phyloP scores from a whole-genome alignment of 1,140 invertebrate genomes.

The Cyclina sinensis region DNA sequence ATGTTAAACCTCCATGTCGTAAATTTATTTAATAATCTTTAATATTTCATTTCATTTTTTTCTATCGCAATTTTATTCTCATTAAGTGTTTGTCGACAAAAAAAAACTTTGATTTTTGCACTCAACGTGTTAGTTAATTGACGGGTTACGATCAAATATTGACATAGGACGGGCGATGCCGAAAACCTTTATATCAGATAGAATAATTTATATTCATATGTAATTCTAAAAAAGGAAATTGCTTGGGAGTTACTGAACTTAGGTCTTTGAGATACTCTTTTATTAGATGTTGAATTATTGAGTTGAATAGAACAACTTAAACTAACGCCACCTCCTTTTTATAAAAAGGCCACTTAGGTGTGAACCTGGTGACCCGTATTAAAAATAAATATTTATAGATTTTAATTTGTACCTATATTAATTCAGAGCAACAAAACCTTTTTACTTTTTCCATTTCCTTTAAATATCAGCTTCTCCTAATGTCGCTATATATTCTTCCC shows the following conservation, averaged over 20 bases:
- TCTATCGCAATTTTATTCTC: not conserved
- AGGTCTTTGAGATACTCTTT: not conserved
- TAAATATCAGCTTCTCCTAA: too few relatives aligned
- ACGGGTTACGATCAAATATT: constrained; percentile 14
- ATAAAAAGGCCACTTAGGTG: too few relatives aligned
- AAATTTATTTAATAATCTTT: not conserved
- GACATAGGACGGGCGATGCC: not conserved
- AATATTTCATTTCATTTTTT: constrained; percentile 19
- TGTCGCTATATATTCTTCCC: too few relatives aligned
- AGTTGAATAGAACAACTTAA: too few relatives aligned
- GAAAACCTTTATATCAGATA: not conserved
- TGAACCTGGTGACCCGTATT: too few relatives aligned
- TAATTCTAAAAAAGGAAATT: not conserved
- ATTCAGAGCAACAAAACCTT: too few relatives aligned
- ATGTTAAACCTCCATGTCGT: not conserved
- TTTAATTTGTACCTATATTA: too few relatives aligned
- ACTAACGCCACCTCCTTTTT: too few relatives aligned
- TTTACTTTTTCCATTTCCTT: too few relatives aligned
- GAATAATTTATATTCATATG: not conserved
- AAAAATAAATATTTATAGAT: too few relatives aligned
- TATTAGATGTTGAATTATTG: not conserved
- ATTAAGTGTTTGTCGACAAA: not conserved
- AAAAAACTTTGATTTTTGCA: not conserved
- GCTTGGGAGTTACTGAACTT: not conserved
- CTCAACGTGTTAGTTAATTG: constrained; percentile 9